Conservation (phyloP, 2,113 vertebrate species). For the Cranoglanis bouderius region DNA sequence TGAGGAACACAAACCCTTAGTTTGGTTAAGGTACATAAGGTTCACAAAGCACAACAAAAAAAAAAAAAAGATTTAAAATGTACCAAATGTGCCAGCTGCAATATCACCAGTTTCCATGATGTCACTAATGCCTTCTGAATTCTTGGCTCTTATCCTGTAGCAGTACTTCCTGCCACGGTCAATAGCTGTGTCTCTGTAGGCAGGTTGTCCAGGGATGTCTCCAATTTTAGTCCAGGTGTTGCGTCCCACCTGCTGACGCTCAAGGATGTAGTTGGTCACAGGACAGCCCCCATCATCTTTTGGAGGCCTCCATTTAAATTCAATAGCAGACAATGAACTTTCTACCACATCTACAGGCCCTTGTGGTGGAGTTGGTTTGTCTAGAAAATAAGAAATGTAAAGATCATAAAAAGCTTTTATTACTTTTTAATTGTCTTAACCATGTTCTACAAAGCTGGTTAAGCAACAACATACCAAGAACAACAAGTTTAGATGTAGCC, state of each 20-base stretch:
- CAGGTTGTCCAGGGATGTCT: conserved; percentile 64
- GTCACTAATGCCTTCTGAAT: conserved; percentile 77
- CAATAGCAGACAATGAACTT: conserved; percentile 69
- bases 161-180: conserved; percentile 79
- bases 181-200: conserved; percentile 76
- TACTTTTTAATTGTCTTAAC: background rate
- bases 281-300: conserved; percentile 80
- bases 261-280: conserved; percentile 76
- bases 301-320: conserved; percentile 82
- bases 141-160: conserved; percentile 83
- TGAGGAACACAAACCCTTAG: background rate
- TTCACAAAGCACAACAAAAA: background rate
- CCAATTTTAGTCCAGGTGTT: conserved; percentile 79
- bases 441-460: background rate
- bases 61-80: conserved; percentile 39
- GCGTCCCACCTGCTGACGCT: conserved; percentile 79
- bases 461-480: conserved; percentile 76
- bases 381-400: conserved; percentile 54
- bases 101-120: conserved; percentile 79
- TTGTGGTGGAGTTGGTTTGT: conserved; percentile 82
- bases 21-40: background rate
- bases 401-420: background rate
- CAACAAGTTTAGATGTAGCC: conserved; percentile 75
- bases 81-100: conserved; percentile 78
- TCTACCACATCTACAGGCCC: conserved; percentile 80